Evolutionary conservation across 2,888 invertebrate species (phyloP), one percentile per base, ranked within the genome.

Genomic region (Dryobota labecula): DNA sequence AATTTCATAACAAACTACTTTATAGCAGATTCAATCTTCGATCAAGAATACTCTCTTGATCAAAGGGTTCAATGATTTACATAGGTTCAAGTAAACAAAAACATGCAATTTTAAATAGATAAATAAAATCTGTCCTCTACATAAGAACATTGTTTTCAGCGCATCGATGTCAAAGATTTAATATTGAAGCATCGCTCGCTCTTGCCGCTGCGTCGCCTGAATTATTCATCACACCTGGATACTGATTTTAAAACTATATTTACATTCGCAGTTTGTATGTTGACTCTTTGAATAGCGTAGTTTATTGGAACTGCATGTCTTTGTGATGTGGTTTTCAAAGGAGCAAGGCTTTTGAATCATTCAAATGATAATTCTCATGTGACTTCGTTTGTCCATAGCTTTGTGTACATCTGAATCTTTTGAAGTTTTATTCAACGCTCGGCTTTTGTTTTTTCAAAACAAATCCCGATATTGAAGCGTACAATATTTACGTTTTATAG

Each of bases 141-240:
- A 89, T 90, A 68, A 67, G 57, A 43, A 30, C 82, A 70, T 82
- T 88, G 89, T 91, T 90, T 87, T 88, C 87, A 88, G 87, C 80
- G 86, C 89, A 87, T 89, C 85, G 88, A 88, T 88, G 86, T 89
- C 89, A 88, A 87, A 89, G 89, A 90, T 89, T 90, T 88, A 89
- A 90, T 89, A 90, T 87, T 84, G 85, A 79, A 85, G 87, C 85
- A 81, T 66, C 72, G 72, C 66, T n/a, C 53, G 72, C 65, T 72
- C 30, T 66, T 84, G 83, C 78, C 73, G 73, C 71, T 70, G 63
- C 84, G 47, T 73, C 67, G 30, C 38, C 66, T 90, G 89, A 83
- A 90, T 90, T 88, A 90, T 90, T 90, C 90, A 90, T 87, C 62
- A 69, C 82, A 80, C 84, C 82, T 87, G 76, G 67, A 57, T 82